Conservation (phyloP, 2,797 vertebrate species). For the Catamblyrhynchus diadema region DNA sequence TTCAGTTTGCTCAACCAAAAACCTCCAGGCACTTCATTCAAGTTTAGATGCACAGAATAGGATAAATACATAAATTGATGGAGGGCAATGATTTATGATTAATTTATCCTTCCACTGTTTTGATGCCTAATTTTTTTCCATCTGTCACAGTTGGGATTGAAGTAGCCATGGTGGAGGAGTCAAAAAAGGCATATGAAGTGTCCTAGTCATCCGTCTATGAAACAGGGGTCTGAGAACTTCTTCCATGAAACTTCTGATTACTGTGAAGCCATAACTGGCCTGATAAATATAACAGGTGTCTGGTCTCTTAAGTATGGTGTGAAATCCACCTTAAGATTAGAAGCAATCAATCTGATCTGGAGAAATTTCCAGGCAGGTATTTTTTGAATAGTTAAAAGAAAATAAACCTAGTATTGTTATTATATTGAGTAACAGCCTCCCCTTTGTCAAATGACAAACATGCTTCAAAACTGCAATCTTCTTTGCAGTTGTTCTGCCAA, state of each 20-base stretch:
- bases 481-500: slow-evolving; percentile 53
- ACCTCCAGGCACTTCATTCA: not conserved
- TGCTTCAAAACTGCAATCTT: slow-evolving; percentile 9
- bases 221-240: not conserved
- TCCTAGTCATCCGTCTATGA: not conserved
- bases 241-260: not conserved
- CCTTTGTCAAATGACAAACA: not conserved
- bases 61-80: slow-evolving; percentile 16
- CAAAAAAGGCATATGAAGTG: not conserved
- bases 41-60: not conserved
- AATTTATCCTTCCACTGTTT: not conserved
- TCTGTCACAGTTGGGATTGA: not conserved
- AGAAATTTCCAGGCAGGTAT: not conserved
- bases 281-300: not conserved
- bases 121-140: not conserved
- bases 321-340: not conserved
- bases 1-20: slow-evolving; percentile 45
- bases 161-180: not conserved
- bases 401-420: not conserved
- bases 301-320: not conserved
- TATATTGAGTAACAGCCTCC: not conserved
- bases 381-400: not conserved
- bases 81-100: not conserved
- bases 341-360: not conserved
- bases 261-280: not conserved